These are phyloP conservation scores for Gallinago jamesoni DNA, from an alignment of 2,113 vertebrate species.

Conservation along the genomic window DNA sequence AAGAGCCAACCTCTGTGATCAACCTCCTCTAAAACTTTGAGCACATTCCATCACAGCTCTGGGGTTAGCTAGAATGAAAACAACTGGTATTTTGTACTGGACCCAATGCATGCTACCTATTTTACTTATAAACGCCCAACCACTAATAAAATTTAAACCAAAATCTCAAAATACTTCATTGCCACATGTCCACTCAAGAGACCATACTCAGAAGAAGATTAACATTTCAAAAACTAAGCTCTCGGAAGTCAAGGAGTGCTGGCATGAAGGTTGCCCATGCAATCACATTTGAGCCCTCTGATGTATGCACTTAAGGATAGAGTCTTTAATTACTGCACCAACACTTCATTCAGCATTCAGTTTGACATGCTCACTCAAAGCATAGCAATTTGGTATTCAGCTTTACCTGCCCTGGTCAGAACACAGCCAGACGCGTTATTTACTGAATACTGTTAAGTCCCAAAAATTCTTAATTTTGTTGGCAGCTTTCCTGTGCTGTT, in stretches of 20 bases:
- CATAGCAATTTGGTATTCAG: not conserved
- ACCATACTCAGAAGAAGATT: not conserved
- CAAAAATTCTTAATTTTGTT: not conserved
- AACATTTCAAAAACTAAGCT: conserved; percentile 9
- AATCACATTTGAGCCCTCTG: not conserved
- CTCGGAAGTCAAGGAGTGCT: not conserved
- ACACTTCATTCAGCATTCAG: not conserved
- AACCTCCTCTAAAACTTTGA: not conserved
- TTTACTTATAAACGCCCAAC: not conserved
- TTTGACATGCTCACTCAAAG: not conserved
- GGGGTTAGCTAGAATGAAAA: not conserved
- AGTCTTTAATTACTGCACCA: conserved; percentile 33
- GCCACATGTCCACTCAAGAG: not conserved
- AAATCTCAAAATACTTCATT: not conserved
- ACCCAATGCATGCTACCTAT: not conserved
- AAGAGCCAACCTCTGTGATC: not conserved
- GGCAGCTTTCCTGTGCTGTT: not conserved
- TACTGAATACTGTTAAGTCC: not conserved
- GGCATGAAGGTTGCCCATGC: not conserved
- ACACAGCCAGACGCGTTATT: not conserved
- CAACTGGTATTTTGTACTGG: not conserved
- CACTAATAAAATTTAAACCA: not conserved
- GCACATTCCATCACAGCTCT: not conserved
- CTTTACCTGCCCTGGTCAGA: not conserved
- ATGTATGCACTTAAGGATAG: not conserved